Evolutionary conservation across 2,888 invertebrate genomes (phyloP).

Genomic region (Thymelicus lineola): DNA sequence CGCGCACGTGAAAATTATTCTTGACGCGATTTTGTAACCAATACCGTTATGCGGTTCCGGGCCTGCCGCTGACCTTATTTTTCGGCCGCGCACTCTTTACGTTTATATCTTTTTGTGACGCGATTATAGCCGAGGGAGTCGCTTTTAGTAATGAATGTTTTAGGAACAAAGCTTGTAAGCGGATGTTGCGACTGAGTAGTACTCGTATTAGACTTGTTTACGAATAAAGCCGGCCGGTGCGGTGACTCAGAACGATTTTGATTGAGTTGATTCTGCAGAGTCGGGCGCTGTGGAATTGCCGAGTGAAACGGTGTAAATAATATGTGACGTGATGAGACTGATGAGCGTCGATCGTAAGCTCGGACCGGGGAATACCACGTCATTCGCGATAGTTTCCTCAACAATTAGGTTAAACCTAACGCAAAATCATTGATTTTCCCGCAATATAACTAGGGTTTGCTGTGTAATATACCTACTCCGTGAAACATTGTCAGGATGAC

Average conservation of each 20-base stretch:
- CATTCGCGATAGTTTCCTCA: constrained; percentile 56
- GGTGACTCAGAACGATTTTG: constrained; percentile 64
- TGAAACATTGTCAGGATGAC: neutral
- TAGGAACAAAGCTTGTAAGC: constrained; percentile 4
- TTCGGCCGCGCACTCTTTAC: constrained; percentile 73
- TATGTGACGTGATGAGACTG: constrained; percentile 55
- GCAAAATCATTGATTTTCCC: constrained; percentile 5
- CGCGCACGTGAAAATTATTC: constrained; percentile 84
- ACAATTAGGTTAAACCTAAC: constrained; percentile 25
- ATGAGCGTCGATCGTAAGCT: constrained; percentile 38
- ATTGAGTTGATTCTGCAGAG: constrained; percentile 59
- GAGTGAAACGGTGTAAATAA: constrained; percentile 54
- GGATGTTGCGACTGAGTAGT: constrained; percentile 23
- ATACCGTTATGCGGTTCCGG: constrained; percentile 83
- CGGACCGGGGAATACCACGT: constrained; percentile 70
- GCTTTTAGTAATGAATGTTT: constrained; percentile 31
- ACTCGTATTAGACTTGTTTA: constrained; percentile 55
- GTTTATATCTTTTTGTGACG: constrained; percentile 73
- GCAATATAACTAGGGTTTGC: neutral
- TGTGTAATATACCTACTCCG: neutral
- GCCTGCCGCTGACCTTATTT: constrained; percentile 81
- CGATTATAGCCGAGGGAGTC: constrained; percentile 22
- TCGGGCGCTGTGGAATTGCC: constrained; percentile 57
- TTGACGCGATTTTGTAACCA: constrained; percentile 84
- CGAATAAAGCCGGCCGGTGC: constrained; percentile 47